Evolutionary conservation across 2,113 vertebrate species (phyloP), one percentile per base, ranked within the genome.

Genomic region (Mugil cephalus): DNA sequence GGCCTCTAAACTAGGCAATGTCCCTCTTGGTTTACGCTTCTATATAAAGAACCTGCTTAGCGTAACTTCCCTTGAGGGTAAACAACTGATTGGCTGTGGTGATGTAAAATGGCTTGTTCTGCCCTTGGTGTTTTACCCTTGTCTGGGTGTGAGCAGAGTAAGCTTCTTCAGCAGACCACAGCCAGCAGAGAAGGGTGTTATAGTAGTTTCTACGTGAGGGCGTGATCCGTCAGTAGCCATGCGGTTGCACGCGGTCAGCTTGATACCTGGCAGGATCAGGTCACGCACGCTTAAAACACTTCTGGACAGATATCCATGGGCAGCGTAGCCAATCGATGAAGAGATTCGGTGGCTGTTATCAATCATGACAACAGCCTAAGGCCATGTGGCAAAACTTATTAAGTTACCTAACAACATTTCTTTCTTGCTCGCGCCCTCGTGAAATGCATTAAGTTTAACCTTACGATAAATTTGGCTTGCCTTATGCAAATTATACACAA

Each of bases 301-400:
- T 68, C 75, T 77, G 75, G 78, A 81, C 78, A 83, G 78, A 65
- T 40, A 71, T 52, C 78, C 77, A 70, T 61, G 74, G 80, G 59
- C 70, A 18, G 56, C 35, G 10, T 19, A 42, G 83, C 69, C 68
- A 59, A 91, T 90, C 84, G 74, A 91, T 88, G 79, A 71, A 43
- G 62, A 50, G 87, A 87, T 88, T 84, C 85, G 62, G 65, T 65
- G 75, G 62, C 59, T 66, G 78, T 88, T 87, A 93, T 91, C 87
- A 90, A 89, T 92, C 90, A 90, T 63, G 74, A 87, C 82, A 87
- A 85, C 77, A 77, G 86, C 89, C 84, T 86, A 69, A 83, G 87
- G 85, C 65, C 68, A 74, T 81, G 77, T 90, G 85, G 89, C 82
- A 89, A 84, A 86, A 78, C 43, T 42, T 80, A 85, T 92, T 87